phyloP scores from a whole-genome alignment of 2,797 vertebrate genomes.

The Platyrinchus mystaceus region DNA sequence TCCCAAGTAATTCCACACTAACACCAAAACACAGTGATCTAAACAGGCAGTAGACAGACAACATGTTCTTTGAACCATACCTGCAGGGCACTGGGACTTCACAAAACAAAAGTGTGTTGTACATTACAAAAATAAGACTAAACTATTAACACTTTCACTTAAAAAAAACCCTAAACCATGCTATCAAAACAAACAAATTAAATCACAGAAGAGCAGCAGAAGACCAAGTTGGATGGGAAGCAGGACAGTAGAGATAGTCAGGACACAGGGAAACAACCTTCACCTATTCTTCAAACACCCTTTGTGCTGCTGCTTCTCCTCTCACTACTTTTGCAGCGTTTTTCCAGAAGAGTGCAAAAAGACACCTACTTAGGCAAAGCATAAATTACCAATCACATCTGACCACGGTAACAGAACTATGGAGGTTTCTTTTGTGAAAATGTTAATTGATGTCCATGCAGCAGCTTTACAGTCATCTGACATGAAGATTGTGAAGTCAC shows the following conservation, averaged over 20 bases:
- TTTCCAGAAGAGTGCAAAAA: neutral
- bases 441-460: neutral
- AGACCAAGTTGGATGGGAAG: neutral
- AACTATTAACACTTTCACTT: neutral
- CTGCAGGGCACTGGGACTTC: neutral
- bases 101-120: neutral
- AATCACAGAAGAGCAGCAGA: neutral
- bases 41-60: neutral
- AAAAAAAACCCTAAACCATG: neutral
- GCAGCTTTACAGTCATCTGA: neutral
- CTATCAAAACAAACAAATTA: neutral
- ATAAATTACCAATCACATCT: neutral
- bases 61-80: neutral
- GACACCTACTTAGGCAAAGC: neutral
- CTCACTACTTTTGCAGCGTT: neutral
- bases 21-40: neutral
- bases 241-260: fast-evolving
- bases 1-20: neutral
- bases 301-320: neutral
- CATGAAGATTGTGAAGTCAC: fast-evolving
- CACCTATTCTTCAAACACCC: neutral
- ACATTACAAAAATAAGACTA: neutral
- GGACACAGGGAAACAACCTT: neutral
- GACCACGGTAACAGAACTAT: fast-evolving
- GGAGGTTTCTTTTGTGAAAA: neutral